Conservation (phyloP, 2,797 vertebrate species). For the Pangasius macronema region DNA sequence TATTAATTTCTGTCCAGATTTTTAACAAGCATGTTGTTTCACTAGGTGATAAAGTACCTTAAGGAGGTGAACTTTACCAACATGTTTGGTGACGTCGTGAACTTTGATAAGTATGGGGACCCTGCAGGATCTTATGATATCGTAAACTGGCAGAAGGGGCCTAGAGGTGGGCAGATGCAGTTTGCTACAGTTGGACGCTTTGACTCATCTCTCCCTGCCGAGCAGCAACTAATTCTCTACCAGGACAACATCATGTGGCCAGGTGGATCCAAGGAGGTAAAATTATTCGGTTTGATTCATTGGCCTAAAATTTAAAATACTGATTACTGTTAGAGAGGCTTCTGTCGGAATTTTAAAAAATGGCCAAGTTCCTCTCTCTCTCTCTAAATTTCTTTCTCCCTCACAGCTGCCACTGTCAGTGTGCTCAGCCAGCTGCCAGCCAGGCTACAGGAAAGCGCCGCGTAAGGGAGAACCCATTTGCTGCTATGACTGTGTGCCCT, state of each 20-base stretch:
- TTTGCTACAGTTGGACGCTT: slow-evolving; percentile 62
- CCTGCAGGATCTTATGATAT: slow-evolving; percentile 62
- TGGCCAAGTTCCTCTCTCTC: not conserved
- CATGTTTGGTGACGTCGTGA: slow-evolving; percentile 56
- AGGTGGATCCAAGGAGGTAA: slow-evolving; percentile 48
- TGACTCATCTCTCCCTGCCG: slow-evolving; percentile 55
- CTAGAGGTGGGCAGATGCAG: slow-evolving; percentile 33
- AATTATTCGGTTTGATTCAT: not conserved
- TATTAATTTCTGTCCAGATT: not conserved
- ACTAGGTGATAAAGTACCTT: slow-evolving; percentile 61
- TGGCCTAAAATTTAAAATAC: not conserved
- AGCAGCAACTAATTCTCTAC: slow-evolving; percentile 54
- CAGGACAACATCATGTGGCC: slow-evolving; percentile 60
- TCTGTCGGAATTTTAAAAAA: not conserved
- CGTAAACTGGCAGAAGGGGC: slow-evolving; percentile 63
- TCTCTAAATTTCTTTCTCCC: not conserved
- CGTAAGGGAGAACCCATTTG: slow-evolving; percentile 60
- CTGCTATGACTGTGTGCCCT: slow-evolving; percentile 64
- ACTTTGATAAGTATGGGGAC: slow-evolving; percentile 62
- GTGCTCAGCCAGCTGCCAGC: slow-evolving; percentile 58
- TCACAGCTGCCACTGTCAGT: slow-evolving; percentile 60
- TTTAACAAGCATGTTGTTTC: not conserved
- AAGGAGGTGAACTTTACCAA: slow-evolving; percentile 60
- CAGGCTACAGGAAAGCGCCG: slow-evolving; percentile 60
- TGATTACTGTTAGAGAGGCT: not conserved